Evolutionary conservation across 2,113 vertebrate species (phyloP).

Genomic region (Boleophthalmus pectinirostris): DNA sequence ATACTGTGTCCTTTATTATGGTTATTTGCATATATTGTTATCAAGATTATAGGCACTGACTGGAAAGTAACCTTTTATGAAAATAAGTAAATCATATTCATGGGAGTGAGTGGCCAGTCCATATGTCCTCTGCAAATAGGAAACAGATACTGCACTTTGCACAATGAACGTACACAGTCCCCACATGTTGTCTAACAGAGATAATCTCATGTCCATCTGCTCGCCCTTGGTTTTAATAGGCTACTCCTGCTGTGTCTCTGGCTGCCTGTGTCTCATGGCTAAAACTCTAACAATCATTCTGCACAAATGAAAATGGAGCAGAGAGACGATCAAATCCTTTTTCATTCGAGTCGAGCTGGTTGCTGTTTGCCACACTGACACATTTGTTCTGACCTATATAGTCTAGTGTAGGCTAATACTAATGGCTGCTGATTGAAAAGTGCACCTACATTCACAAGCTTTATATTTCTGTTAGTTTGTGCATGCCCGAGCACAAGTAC

Average conservation of each 20-base stretch:
- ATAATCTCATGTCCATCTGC: conserved; percentile 77
- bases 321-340: conserved; percentile 28
- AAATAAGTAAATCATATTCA: conserved; percentile 18
- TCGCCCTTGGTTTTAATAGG: conserved; percentile 55
- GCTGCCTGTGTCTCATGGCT: conserved; percentile 37
- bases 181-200: conserved; percentile 61
- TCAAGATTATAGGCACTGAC: background rate
- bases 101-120: conserved; percentile 16
- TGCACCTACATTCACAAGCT: conserved; percentile 32
- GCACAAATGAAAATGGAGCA: conserved; percentile 27
- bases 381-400: conserved; percentile 42
- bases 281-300: conserved; percentile 55
- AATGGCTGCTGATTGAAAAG: conserved; percentile 14
- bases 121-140: conserved; percentile 41
- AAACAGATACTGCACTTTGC: conserved; percentile 46
- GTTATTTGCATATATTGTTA: background rate
- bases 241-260: conserved; percentile 59
- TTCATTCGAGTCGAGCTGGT: conserved; percentile 15
- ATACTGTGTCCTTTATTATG: background rate
- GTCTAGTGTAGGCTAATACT: conserved; percentile 2
- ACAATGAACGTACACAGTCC: conserved; percentile 20
- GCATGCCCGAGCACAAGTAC: conserved; percentile 38
- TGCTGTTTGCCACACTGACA: conserved; percentile 18
- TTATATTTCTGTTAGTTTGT: conserved; percentile 39
- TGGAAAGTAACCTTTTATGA: conserved; percentile 5